Evolutionary conservation across 2,888 invertebrate genomes (phyloP).

Genomic region (Ceratothoa steindachneri): DNA sequence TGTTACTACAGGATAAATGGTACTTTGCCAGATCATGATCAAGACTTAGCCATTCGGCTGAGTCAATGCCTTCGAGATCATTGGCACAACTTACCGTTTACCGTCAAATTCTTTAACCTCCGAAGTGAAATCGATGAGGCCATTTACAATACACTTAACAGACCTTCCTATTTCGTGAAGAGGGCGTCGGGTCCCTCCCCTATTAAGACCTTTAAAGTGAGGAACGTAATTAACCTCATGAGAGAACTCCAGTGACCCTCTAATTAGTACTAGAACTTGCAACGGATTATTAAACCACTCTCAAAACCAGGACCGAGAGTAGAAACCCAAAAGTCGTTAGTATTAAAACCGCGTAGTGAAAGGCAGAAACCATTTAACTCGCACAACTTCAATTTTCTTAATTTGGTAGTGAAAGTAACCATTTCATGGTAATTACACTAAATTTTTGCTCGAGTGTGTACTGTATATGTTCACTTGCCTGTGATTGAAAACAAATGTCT

Average conservation of each 20-base stretch:
- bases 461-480: too few species aligned
- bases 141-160: neutral
- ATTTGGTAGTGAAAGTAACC: too few species aligned
- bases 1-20: conserved; percentile 33
- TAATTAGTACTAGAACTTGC: too few species aligned
- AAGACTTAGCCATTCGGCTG: conserved; percentile 16
- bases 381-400: too few species aligned
- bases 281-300: too few species aligned
- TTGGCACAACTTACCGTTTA: conserved; percentile 26
- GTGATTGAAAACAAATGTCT: too few species aligned
- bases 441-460: too few species aligned
- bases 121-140: neutral
- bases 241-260: neutral
- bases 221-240: neutral
- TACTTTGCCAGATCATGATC: neutral
- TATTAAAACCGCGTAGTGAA: too few species aligned
- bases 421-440: too few species aligned
- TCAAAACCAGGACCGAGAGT: too few species aligned
- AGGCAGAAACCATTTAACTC: too few species aligned
- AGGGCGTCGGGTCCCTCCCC: neutral
- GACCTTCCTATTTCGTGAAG: neutral
- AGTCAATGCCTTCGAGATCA: conserved; percentile 35
- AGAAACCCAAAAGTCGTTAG: too few species aligned
- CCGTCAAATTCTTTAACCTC: neutral
- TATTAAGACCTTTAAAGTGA: neutral